A percentile compares a stretch with the other conserved stretches of the same genome.
These are phyloP conservation scores for Eupithecia subumbrata DNA, from an alignment of 2,888 invertebrate species.

Conservation along the genomic window DNA sequence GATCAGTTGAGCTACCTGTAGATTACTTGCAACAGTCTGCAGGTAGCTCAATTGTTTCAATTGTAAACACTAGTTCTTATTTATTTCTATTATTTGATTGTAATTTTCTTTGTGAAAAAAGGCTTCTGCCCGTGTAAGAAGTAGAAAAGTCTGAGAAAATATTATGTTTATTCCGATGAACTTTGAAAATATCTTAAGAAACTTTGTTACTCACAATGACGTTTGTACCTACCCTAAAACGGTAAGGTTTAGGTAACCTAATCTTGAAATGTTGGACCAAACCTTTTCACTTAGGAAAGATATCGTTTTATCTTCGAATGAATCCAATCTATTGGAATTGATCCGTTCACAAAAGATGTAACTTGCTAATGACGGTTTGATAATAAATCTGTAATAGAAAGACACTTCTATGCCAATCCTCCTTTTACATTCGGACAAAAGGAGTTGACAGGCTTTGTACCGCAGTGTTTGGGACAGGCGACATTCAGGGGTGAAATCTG, in stretches of 20 bases:
- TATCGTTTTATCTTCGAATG: conserved; percentile 9
- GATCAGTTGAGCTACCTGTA: no score
- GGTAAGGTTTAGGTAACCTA: neutral
- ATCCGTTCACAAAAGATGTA: conserved; percentile 27
- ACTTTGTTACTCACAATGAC: neutral
- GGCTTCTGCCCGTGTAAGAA: no score
- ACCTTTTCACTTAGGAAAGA: conserved; percentile 8
- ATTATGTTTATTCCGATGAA: no score
- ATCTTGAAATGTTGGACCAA: conserved; percentile 7
- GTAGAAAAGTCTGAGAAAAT: no score
- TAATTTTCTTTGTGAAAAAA: no score
- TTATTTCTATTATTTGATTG: no score
- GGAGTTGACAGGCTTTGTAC: conserved; percentile 45
- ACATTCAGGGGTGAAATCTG: conserved; percentile 20
- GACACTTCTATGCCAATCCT: conserved; percentile 46
- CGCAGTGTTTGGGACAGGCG: conserved; percentile 17
- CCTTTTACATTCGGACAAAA: conserved; percentile 46
- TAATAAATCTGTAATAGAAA: conserved; percentile 47
- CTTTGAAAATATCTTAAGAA: no score
- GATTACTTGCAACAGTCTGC: no score
- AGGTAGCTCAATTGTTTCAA: no score
- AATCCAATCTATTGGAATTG: conserved; percentile 23
- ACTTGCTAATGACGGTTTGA: conserved; percentile 27
- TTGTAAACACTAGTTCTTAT: no score
- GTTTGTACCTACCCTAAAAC: neutral